Conservation (phyloP, 2,797 vertebrate genomes). For the Eidolon dupreanum region DNA sequence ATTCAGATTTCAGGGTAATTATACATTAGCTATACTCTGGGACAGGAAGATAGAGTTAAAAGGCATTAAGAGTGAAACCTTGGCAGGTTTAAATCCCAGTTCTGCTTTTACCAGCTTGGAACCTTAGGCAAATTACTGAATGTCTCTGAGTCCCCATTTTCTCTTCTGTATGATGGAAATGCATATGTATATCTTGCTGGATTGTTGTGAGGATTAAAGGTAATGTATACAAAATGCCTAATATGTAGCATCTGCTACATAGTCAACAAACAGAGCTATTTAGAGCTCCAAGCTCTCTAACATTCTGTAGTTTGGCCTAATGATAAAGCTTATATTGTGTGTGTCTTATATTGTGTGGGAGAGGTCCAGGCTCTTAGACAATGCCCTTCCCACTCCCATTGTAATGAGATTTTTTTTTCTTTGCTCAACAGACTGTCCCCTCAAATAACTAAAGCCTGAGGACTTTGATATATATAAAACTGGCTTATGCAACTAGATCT, state of each 20-base stretch:
- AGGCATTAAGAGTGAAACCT: slow-evolving; percentile 1
- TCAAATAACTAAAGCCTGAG: slow-evolving; percentile 20
- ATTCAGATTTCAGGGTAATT: not conserved
- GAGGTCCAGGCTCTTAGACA: not conserved
- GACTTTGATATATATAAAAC: not conserved
- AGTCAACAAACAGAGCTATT: slow-evolving; percentile 23
- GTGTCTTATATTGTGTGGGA: not conserved
- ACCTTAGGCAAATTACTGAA: not conserved
- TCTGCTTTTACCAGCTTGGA: not conserved
- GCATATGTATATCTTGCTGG: not conserved
- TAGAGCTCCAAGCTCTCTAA: not conserved
- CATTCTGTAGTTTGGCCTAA: not conserved
- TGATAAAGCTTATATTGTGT: not conserved
- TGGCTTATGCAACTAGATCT: not conserved
- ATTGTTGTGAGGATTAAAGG: not conserved
- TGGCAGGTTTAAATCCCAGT: not conserved
- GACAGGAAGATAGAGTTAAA: not conserved
- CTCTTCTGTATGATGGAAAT: not conserved
- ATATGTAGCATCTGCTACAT: not conserved
- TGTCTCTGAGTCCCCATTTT: not conserved
- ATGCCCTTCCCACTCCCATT: slow-evolving; percentile 4
- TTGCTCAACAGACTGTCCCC: not conserved
- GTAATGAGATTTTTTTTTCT: not conserved
- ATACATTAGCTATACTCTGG: slow-evolving; percentile 15
- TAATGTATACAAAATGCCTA: not conserved